Conservation (phyloP, 2,113 vertebrate species). For the Oncorhynchus clarkii region DNA sequence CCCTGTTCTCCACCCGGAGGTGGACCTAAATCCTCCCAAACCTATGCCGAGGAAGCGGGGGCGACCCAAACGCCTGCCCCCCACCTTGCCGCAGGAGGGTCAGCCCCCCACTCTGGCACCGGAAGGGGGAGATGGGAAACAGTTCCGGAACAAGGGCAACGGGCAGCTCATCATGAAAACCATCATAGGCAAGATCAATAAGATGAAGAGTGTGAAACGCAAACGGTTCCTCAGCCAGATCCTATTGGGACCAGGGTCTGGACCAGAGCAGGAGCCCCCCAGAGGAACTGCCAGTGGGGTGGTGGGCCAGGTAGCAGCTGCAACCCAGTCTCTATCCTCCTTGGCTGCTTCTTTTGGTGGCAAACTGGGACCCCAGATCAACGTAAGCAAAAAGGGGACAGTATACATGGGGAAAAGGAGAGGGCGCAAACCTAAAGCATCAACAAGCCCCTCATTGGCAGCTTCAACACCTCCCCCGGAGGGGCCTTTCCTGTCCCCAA, state of each 20-base stretch:
- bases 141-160: slow-evolving; percentile 84
- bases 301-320: slow-evolving; percentile 70
- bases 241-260: slow-evolving; percentile 70
- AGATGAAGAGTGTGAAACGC: slow-evolving; percentile 96
- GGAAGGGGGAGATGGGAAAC: slow-evolving; percentile 80
- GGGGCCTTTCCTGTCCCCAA: slow-evolving; percentile 66
- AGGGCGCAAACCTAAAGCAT: slow-evolving; percentile 93
- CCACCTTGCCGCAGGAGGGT: slow-evolving; percentile 76
- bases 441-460: slow-evolving; percentile 20
- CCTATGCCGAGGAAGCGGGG: slow-evolving; percentile 90
- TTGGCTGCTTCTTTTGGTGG: slow-evolving; percentile 92
- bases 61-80: slow-evolving; percentile 90
- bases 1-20: slow-evolving; percentile 92
- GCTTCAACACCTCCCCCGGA: slow-evolving; percentile 59
- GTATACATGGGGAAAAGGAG: slow-evolving; percentile 98
- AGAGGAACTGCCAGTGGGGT: slow-evolving; percentile 46
- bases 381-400: slow-evolving; percentile 98
- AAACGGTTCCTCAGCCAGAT: slow-evolving; percentile 96
- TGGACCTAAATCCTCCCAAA: slow-evolving; percentile 88
- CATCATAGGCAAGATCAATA: slow-evolving; percentile 97
- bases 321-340: slow-evolving; percentile 83
- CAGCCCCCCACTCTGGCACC: slow-evolving; percentile 77
- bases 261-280: slow-evolving; percentile 61
- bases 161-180: slow-evolving; percentile 95
- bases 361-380: slow-evolving; percentile 94